Percentiles rank a stretch among this genome's conserved stretches.
phyloP scores from a whole-genome alignment of 2,888 invertebrate species.

The Conistra vaccinii region DNA sequence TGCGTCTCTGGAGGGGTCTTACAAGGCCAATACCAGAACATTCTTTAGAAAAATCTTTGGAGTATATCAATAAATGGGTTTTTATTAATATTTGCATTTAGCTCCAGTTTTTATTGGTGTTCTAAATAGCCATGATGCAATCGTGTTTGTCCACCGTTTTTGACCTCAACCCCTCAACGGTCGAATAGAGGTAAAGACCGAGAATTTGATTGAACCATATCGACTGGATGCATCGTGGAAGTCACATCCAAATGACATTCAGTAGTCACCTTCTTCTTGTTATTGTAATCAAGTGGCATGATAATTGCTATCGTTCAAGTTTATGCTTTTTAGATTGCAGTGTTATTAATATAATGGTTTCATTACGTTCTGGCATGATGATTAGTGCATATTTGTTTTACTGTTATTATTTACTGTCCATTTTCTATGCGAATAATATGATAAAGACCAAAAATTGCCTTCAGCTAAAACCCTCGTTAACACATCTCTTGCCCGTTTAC shows the following conservation, averaged over 20 bases:
- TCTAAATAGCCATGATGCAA: constrained; percentile 40
- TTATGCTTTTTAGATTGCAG: constrained; percentile 30
- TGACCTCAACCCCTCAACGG: constrained; percentile 17
- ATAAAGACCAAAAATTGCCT: constrained; percentile 1
- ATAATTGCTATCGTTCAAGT: constrained; percentile 42
- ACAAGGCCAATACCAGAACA: constrained; percentile 10
- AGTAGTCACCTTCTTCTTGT: constrained; percentile 35
- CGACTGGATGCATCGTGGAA: constrained; percentile 19
- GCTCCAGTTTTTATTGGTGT: constrained; percentile 25
- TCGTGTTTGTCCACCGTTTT: constrained; percentile 8
- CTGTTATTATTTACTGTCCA: neutral
- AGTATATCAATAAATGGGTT: constrained; percentile 16
- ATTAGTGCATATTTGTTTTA: constrained; percentile 6
- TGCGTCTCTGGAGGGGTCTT: neutral
- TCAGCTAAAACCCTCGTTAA: neutral
- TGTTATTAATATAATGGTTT: constrained; percentile 26
- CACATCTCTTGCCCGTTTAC: constrained; percentile 11
- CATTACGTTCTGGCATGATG: constrained; percentile 17
- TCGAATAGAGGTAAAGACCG: constrained; percentile 18
- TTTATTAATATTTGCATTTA: constrained; percentile 13
- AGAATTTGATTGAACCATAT: constrained; percentile 34
- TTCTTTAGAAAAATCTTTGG: constrained; percentile 11
- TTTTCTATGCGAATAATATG: neutral
- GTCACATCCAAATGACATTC: constrained; percentile 53
- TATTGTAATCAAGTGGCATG: constrained; percentile 12